Conservation (phyloP, 2,797 vertebrate species). For the Tokudaia tokunoshimensis region DNA sequence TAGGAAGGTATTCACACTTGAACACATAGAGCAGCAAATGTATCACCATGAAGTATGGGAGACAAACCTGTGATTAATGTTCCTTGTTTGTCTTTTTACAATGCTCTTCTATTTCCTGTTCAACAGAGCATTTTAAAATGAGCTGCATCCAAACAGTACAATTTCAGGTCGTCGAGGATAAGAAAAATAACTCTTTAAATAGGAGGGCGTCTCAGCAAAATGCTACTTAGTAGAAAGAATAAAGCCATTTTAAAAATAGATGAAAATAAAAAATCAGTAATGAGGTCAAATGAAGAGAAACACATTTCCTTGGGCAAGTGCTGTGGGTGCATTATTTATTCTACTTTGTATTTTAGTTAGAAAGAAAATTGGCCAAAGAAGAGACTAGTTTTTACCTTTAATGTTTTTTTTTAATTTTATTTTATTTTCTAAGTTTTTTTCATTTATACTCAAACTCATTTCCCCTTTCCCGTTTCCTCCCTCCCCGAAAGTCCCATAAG, state of each 20-base stretch:
- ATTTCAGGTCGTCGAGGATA: constrained; percentile 59
- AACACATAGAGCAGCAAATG: neutral
- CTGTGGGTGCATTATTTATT: neutral
- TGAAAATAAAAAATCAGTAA: constrained; percentile 57
- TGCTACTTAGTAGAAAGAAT: constrained; percentile 52
- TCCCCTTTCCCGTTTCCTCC: too few species aligned
- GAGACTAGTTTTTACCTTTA: constrained; percentile 49
- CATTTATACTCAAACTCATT: too few species aligned
- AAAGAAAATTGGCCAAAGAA: constrained; percentile 18
- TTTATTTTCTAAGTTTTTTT: too few species aligned
- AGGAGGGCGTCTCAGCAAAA: constrained; percentile 35
- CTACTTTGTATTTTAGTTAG: constrained; percentile 33
- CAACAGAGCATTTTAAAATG: constrained; percentile 2
- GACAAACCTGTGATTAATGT: constrained; percentile 20
- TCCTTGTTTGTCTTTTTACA: neutral
- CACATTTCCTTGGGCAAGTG: neutral
- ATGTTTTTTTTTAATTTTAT: too few species aligned
- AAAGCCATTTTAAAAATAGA: constrained; percentile 67
- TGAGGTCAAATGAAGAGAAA: constrained; percentile 11
- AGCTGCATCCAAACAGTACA: neutral
- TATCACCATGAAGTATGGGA: constrained; percentile 27
- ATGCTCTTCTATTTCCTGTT: neutral
- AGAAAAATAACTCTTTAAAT: constrained; percentile 60
- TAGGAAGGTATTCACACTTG: neutral
- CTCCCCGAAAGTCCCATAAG: too few species aligned